A percentile compares a stretch with the other conserved stretches of the same genome.
phyloP scores from a whole-genome alignment of 2,113 vertebrate genomes.

The Xenopus borealis region DNA sequence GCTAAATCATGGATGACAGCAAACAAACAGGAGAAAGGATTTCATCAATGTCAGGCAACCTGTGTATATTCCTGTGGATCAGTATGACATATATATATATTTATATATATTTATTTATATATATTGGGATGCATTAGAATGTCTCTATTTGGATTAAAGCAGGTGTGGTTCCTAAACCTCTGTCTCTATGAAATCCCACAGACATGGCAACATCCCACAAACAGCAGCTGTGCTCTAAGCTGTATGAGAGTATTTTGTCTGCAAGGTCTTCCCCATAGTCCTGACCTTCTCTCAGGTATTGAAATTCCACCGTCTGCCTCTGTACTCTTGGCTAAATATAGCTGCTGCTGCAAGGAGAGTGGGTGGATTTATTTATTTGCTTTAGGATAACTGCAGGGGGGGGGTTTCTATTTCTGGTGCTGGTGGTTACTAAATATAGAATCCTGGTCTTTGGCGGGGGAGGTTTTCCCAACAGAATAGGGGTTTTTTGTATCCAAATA shows the following conservation, averaged over 20 bases:
- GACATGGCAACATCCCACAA: neutral
- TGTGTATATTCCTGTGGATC: no score
- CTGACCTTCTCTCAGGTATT: neutral
- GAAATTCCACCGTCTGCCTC: constrained; percentile 44
- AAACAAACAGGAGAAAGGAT: no score
- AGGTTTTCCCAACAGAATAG: no score
- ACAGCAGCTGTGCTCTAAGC: neutral
- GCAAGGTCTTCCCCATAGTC: constrained; percentile 3
- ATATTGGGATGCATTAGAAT: no score
- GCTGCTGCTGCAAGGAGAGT: constrained; percentile 40
- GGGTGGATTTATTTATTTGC: constrained; percentile 53
- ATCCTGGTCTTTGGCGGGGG: neutral
- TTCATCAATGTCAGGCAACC: no score
- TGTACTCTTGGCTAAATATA: constrained; percentile 60
- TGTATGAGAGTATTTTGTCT: neutral
- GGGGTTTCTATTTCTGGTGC: constrained; percentile 59
- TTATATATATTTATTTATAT: no score
- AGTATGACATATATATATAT: no score
- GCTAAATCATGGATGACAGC: neutral
- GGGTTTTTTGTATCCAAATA: no score
- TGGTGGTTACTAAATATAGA: constrained; percentile 64
- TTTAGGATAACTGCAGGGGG: constrained; percentile 50
- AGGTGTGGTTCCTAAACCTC: no score
- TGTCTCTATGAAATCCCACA: no score
- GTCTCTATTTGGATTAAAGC: no score